Evolutionary conservation across 2,113 vertebrate species (phyloP), one percentile per base, ranked within the genome.

Genomic region (Apodemus sylvaticus): DNA sequence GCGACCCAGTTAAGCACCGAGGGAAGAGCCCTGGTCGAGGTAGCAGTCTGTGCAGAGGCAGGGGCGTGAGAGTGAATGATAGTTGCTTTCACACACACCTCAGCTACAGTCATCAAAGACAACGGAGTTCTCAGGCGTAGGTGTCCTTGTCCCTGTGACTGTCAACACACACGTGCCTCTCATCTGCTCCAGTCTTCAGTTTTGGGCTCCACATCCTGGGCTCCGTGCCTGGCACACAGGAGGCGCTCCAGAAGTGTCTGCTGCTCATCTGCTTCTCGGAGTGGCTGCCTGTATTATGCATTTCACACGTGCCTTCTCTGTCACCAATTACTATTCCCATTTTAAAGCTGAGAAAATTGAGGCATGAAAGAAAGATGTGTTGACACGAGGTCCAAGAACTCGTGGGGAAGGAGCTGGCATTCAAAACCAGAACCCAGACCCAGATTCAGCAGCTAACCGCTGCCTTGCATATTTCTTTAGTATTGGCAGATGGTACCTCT

Each of bases 331-430:
- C 31, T 34, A 0, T 51, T 93, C 92, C 62, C 93, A 58, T 86
- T 94, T 42, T 55, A 74, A 89, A 94, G 86, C 90, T 26, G 71
- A 97, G 82, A 81, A 96, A 73, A 86, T 2, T 3, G 66, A 95
- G 95, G n/a, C 26, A 34, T 10, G 62, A 91, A 87, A 73, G 55
- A 73, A 74, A 78, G 88, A 42, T n/a, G 42, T 16, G 45, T 45
- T 82, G 20, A 31, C 36, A 20, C 1, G 17, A 78, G 79, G 34
- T 58, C 42, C 91, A 53, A 53, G 88, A 64, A 87, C 66, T 48
- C 42, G 79, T 26, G 34, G 51, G 81, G 39, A 89, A 79, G 81
- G 3, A 55, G 13, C 16, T 81, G 96, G 82, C n/a, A 58, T 42
- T 62, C n/a, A 31, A 87, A 88, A 71, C 66, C 66, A 60, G 71